Evolutionary conservation across 2,888 invertebrate species (phyloP).

Genomic region (Apeira syringaria): DNA sequence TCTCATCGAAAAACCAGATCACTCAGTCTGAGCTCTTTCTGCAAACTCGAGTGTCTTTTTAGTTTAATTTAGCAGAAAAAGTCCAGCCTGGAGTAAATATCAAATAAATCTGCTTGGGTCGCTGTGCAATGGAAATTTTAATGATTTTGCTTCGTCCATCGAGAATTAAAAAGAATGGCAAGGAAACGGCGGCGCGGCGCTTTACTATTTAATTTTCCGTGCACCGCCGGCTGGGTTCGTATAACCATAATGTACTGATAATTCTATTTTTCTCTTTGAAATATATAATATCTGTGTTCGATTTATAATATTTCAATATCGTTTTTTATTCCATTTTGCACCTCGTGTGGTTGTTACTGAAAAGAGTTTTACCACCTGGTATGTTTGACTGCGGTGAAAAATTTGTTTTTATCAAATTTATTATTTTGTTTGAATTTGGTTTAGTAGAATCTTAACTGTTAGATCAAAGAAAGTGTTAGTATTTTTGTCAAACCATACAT

Average conservation of each 20-base stretch:
- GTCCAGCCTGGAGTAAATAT: conserved; percentile 48
- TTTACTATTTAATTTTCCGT: conserved; percentile 81
- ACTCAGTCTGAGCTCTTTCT: neutral
- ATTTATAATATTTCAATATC: too few species aligned
- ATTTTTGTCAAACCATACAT: too few species aligned
- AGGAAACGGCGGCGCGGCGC: conserved; percentile 64
- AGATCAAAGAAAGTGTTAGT: too few species aligned
- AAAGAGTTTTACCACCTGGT: too few species aligned
- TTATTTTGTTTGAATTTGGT: too few species aligned
- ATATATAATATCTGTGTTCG: too few species aligned
- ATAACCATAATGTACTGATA: conserved; percentile 51
- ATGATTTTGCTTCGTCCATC: conserved; percentile 64
- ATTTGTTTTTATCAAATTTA: too few species aligned
- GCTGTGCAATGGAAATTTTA: conserved; percentile 66
- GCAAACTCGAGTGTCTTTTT: conserved; percentile 3
- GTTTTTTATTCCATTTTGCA: too few species aligned
- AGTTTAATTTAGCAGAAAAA: conserved; percentile 34
- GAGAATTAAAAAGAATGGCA: conserved; percentile 77
- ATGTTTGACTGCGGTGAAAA: too few species aligned
- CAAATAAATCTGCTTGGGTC: conserved; percentile 61
- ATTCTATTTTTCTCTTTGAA: conserved; percentile 62
- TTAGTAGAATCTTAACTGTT: too few species aligned
- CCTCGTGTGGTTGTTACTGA: too few species aligned
- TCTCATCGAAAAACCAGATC: too few species aligned
- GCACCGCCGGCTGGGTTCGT: conserved; percentile 57